These are phyloP conservation scores for Mesorhabditis belari DNA, from an alignment of 2,888 invertebrate species.

Conservation along the genomic window DNA sequence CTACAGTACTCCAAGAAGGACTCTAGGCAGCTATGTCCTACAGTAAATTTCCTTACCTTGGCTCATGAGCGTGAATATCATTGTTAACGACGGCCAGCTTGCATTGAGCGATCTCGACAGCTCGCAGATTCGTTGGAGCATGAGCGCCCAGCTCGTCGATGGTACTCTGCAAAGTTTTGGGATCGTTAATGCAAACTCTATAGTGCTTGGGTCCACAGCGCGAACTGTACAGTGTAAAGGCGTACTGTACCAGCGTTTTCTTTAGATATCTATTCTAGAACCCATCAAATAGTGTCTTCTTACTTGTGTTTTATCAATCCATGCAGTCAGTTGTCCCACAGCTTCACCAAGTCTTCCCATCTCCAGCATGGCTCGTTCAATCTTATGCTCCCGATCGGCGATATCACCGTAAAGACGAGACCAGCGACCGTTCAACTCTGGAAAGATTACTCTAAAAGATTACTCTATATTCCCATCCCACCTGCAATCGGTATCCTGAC, in stretches of 20 bases:
- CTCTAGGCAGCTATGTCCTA: background rate
- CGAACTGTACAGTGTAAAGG: no score
- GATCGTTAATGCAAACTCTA: no score
- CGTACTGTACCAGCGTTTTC: no score
- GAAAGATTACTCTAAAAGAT: slow-evolving; percentile 70
- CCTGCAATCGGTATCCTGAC: slow-evolving; percentile 49
- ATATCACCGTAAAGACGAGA: slow-evolving; percentile 81
- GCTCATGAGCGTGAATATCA: slow-evolving; percentile 92
- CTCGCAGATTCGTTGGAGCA: slow-evolving; percentile 74
- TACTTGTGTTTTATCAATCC: slow-evolving; percentile 87
- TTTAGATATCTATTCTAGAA: background rate
- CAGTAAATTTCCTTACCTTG: slow-evolving; percentile 58
- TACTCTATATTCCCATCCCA: slow-evolving; percentile 77
- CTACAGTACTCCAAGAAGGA: no score
- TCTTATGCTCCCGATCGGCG: slow-evolving; percentile 77
- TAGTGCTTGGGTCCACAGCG: no score
- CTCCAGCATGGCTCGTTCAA: slow-evolving; percentile 84
- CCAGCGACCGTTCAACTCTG: slow-evolving; percentile 86
- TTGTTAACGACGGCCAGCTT: slow-evolving; percentile 72
- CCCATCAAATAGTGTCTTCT: background rate
- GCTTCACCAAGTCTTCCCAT: slow-evolving; percentile 97
- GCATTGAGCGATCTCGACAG: slow-evolving; percentile 72
- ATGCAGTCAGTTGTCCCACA: slow-evolving; percentile 80
- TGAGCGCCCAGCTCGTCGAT: slow-evolving; percentile 66
- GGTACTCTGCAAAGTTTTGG: no score